Base-by-base conservation (phyloP, 2,113 vertebrate genomes). In the human (Homo sapiens) region DNA sequence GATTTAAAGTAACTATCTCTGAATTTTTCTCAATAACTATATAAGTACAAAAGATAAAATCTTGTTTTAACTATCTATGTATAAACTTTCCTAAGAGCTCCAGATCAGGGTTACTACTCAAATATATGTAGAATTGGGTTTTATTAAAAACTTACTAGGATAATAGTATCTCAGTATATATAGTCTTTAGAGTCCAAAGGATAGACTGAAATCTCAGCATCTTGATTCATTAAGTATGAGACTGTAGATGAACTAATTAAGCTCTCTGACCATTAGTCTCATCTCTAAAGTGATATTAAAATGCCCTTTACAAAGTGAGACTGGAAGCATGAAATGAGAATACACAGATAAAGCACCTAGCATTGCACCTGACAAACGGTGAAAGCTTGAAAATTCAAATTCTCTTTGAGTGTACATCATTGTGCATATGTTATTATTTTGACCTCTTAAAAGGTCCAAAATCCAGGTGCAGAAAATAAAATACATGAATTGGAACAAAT, bases 401-500 rank as follows among this genome's bases (percentile, higher is more conserved):
- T 90, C 18, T 16, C 32, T 86, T 82, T 38, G 64, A 35, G 25
- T 78, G 25, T 45, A 81, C 32, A 48, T 92, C 38, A 82, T 35
- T 85, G 66, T 78, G 9, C 55, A 59, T 75, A 17, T 78, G 86
- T 73, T 94, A 94, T 80, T 59, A 84, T 95, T 90, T 66, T 97
- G 96, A 96, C 96, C 93, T 97, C 87, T 93, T 96, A 81, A 96
- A 93, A 97, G 73, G 91, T 75, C 73, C 78, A 89, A 90, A 94
- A 82, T 97, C 94, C 96, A 97, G 94, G 94, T 98, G 89, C 91
- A 87, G 72, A 96, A 97, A 97, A 94, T 93, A 68, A 94, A 97
- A 90, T 94, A 96, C 81, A 93, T 97, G 94, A 96, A 96, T 93
- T 96, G 91, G 93, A 97, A 97, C 83, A 96, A 96, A 97, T 92